A percentile compares a stretch with the other conserved stretches of the same genome.
phyloP scores from a whole-genome alignment of 1,140 invertebrate species.

The Chrysopa pallens region DNA sequence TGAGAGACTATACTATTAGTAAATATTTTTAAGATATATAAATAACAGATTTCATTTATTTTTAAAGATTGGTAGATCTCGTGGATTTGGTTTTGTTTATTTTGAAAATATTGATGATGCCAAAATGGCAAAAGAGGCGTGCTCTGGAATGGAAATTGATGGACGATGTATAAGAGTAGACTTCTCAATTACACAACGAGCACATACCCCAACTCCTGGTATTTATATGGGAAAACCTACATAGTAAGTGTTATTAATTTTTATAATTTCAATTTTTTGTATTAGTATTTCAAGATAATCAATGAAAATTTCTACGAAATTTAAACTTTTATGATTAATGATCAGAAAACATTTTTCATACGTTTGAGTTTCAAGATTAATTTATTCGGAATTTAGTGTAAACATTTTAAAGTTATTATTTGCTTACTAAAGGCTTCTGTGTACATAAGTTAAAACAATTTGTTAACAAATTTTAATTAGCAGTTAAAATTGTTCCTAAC shows the following conservation, averaged over 20 bases:
- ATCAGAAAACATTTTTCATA: not conserved
- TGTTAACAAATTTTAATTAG: no score
- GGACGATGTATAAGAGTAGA: conserved; percentile 85
- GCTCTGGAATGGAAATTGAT: conserved; percentile 87
- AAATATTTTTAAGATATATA: no score
- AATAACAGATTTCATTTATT: no score
- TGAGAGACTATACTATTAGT: no score
- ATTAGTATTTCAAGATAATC: not conserved
- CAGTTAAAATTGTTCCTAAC: no score
- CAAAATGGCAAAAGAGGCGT: conserved; percentile 83
- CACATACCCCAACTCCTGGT: conserved; percentile 94
- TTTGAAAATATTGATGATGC: conserved; percentile 81
- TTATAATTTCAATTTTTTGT: no score
- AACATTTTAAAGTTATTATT: no score
- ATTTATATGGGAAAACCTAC: conserved; percentile 95
- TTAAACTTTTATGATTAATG: not conserved
- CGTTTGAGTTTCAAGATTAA: not conserved
- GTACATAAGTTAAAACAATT: no score
- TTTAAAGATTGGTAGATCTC: conserved; percentile 65
- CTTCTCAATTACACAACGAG: conserved; percentile 89
- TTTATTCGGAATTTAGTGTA: not conserved
- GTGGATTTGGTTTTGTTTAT: conserved; percentile 96
- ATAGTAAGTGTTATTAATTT: conserved; percentile 29
- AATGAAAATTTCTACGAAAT: not conserved
- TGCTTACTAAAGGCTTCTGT: no score